These are phyloP conservation scores for Trisateles emortualis DNA, from an alignment of 2,888 invertebrate species.

Conservation along the genomic window DNA sequence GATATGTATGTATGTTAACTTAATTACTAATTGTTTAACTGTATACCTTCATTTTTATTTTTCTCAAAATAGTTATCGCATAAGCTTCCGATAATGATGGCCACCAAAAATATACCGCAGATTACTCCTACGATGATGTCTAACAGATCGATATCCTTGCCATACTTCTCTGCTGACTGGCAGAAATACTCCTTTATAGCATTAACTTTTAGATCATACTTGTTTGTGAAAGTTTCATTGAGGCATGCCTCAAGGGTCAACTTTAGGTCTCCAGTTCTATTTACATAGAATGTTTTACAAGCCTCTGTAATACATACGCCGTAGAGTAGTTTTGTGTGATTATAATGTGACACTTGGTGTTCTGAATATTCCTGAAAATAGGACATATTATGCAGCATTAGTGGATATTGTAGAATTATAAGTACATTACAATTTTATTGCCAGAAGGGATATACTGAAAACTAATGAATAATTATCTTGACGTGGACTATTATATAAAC, in stretches of 20 bases:
- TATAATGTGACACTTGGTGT: constrained; percentile 67
- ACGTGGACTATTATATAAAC: no score
- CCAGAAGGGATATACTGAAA: no score
- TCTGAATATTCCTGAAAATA: constrained; percentile 73
- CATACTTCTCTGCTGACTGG: constrained; percentile 9
- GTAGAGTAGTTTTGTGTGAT: constrained; percentile 70
- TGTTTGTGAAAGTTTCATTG: constrained; percentile 29
- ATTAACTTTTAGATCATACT: constrained; percentile 30
- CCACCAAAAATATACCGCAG: constrained; percentile 13
- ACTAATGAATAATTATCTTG: no score
- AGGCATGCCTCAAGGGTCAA: constrained; percentile 38
- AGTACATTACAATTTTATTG: no score
- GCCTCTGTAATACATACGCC: constrained; percentile 69
- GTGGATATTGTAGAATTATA: no score
- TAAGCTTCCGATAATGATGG: constrained; percentile 24
- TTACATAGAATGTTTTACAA: no score
- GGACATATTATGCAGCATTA: no score
- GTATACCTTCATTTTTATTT: no score
- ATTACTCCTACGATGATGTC: constrained; percentile 15
- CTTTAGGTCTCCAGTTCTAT: constrained; percentile 31
- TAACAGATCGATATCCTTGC: constrained; percentile 13
- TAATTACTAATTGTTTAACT: no score
- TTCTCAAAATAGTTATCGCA: no score
- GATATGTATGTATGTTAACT: no score
- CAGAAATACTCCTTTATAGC: constrained; percentile 18